phyloP scores from a whole-genome alignment of 1,140 invertebrate genomes.

The Manduca sexta region DNA sequence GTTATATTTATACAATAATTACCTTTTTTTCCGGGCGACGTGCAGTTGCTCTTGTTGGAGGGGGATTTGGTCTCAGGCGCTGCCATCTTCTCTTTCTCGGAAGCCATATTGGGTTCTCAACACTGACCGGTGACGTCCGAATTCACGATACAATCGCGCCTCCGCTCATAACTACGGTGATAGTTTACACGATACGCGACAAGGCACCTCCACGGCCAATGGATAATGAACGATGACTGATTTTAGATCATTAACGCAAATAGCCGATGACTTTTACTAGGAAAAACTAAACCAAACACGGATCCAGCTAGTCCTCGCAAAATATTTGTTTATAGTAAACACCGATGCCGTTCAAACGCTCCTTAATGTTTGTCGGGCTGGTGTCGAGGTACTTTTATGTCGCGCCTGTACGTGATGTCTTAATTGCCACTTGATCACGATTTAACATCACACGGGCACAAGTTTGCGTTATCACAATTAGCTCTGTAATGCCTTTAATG shows the following conservation, averaged over 20 bases:
- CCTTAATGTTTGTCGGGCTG: slow-evolving; percentile 7
- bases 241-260: slow-evolving; percentile 50
- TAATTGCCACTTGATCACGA: slow-evolving; percentile 20
- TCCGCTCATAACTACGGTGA: slow-evolving; percentile 43
- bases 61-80: slow-evolving; percentile 57
- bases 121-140: slow-evolving; percentile 25
- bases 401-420: slow-evolving; percentile 19
- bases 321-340: slow-evolving; percentile 13
- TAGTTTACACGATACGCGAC: slow-evolving; percentile 28
- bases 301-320: background rate
- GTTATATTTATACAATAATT: slow-evolving; percentile 7
- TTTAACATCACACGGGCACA: slow-evolving; percentile 1
- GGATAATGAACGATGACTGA: slow-evolving; percentile 50
- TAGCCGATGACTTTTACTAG: slow-evolving; percentile 39
- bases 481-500: slow-evolving; percentile 5
- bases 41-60: slow-evolving; percentile 65
- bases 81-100: slow-evolving; percentile 66
- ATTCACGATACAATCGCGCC: slow-evolving; percentile 31
- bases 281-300: slow-evolving; percentile 21
- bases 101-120: slow-evolving; percentile 44
- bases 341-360: background rate
- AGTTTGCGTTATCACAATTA: slow-evolving; percentile 4
- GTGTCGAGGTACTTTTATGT: slow-evolving; percentile 18
- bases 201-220: slow-evolving; percentile 26
- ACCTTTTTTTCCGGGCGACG: slow-evolving; percentile 69